phyloP scores from a whole-genome alignment of 2,113 vertebrate species.

The Origma solitaria region DNA sequence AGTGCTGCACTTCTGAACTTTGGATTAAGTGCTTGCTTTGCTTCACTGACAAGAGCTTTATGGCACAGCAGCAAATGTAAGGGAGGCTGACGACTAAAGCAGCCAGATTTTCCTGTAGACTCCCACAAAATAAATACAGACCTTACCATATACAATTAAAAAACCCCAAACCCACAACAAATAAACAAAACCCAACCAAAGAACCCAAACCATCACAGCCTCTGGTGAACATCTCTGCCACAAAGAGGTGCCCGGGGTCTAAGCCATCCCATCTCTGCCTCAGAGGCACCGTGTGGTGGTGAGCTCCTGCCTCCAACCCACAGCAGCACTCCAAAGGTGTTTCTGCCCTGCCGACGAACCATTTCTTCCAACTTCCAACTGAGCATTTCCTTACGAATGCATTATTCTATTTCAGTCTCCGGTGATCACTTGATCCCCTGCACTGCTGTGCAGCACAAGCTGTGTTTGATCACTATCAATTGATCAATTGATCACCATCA shows the following conservation, averaged over 20 bases:
- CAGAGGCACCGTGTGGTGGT: rapidly evolving
- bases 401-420: rapidly evolving
- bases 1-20: background rate
- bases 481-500: rapidly evolving
- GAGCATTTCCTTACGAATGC: background rate
- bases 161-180: background rate
- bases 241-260: too few species aligned
- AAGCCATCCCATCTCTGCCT: background rate
- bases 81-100: too few species aligned
- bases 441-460: background rate
- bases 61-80: background rate
- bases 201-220: rapidly evolving
- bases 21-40: background rate
- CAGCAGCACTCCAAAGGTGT: background rate
- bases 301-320: background rate
- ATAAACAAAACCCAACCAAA: background rate
- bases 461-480: too few species aligned
- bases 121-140: background rate
- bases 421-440: background rate
- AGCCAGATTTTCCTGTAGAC: background rate
- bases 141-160: too few species aligned
- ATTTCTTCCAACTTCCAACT: background rate
- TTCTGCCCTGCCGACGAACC: background rate
- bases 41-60: background rate
- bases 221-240: background rate